Percentiles rank a stretch among this genome's conserved stretches.
phyloP scores from a whole-genome alignment of 2,113 vertebrate species.

The Grallaria varia region DNA sequence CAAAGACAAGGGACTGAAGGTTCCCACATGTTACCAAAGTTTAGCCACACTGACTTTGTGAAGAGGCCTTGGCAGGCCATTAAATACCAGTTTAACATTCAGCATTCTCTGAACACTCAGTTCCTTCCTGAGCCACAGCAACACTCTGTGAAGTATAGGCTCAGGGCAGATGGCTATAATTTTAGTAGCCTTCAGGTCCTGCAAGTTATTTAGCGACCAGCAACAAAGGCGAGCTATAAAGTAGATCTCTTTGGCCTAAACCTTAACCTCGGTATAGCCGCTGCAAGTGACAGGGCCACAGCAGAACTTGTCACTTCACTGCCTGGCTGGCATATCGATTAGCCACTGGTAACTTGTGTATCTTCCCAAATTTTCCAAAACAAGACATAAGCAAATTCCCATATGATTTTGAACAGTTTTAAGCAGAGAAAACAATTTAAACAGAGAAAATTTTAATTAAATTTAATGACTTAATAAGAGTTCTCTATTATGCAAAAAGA shows the following conservation, averaged over 20 bases:
- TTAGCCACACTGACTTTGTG: background rate
- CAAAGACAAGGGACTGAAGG: background rate
- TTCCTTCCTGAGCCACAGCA: background rate
- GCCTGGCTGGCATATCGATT: background rate
- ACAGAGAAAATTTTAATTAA: background rate
- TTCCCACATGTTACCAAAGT: background rate
- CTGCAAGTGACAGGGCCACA: background rate
- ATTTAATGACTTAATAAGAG: background rate
- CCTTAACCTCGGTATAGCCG: background rate
- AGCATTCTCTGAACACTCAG: background rate
- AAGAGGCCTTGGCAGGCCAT: background rate
- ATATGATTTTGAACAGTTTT: background rate
- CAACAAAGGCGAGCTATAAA: background rate
- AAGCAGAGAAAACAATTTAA: background rate
- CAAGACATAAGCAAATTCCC: background rate
- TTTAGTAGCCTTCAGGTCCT: background rate
- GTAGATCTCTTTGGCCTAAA: background rate
- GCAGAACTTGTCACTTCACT: background rate
- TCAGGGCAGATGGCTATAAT: background rate
- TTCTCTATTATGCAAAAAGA: conserved; percentile 5
- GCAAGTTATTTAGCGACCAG: background rate
- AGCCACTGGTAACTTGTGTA: background rate
- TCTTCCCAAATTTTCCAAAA: background rate
- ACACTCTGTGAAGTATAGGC: background rate
- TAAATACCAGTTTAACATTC: background rate